phyloP scores from a whole-genome alignment of 2,113 vertebrate genomes.

The Daphoenositta chrysoptera region DNA sequence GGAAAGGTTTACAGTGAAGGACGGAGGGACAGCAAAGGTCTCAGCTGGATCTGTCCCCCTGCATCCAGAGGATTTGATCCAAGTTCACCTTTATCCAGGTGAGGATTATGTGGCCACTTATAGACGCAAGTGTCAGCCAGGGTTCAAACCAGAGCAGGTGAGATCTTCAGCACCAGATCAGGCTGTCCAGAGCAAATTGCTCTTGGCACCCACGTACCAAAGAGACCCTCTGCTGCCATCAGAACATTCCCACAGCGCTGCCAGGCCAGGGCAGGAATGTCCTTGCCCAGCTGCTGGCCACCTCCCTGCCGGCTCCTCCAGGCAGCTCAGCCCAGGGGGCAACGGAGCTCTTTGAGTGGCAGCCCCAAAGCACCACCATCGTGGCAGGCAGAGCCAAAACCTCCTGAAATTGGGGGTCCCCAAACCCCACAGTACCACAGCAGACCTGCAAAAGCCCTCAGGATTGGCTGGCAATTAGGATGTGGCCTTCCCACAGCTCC shows the following conservation, averaged over 20 bases:
- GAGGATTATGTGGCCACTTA: background rate
- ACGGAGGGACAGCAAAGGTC: background rate
- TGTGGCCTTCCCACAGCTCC: background rate
- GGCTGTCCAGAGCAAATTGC: background rate
- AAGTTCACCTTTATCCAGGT: background rate
- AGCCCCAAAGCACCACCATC: background rate
- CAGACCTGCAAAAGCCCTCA: background rate
- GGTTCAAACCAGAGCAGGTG: background rate
- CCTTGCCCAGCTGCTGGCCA: background rate
- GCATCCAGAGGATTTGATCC: background rate
- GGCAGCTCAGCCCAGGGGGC: background rate
- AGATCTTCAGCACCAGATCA: background rate
- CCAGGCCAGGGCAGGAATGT: background rate
- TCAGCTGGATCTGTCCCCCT: background rate
- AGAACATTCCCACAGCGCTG: background rate
- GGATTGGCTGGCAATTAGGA: background rate
- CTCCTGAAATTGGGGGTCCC: background rate
- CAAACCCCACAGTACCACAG: background rate
- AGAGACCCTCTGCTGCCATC: background rate
- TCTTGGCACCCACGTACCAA: background rate
- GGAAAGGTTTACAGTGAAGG: background rate
- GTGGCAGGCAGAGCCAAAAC: background rate
- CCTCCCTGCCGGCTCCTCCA: background rate
- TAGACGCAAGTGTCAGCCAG: background rate
- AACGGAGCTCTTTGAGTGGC: background rate